Evolutionary conservation across 2,797 vertebrate species (phyloP).

Genomic region (Schizothorax lantsangensis): DNA sequence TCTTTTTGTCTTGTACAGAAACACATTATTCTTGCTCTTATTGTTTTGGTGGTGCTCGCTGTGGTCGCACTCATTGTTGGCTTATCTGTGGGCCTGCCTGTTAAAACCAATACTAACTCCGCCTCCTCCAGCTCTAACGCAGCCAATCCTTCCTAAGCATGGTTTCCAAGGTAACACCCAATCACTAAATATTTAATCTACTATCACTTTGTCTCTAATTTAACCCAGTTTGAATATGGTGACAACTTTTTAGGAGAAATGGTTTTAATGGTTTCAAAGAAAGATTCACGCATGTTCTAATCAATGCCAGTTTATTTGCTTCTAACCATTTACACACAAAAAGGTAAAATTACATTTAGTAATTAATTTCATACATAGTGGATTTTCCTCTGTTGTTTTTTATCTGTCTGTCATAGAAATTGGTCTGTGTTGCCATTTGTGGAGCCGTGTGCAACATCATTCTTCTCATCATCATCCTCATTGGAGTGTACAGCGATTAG

Average conservation of each 20-base stretch:
- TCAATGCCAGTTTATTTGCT: neutral
- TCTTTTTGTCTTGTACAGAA: slow-evolving; percentile 82
- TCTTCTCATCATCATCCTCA: slow-evolving; percentile 84
- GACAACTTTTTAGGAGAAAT: neutral
- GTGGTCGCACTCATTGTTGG: slow-evolving; percentile 89
- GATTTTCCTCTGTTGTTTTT: neutral
- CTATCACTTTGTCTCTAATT: neutral
- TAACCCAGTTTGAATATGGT: neutral
- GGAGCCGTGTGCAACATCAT: slow-evolving; percentile 77
- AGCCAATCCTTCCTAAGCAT: slow-evolving; percentile 53
- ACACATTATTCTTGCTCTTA: slow-evolving; percentile 86
- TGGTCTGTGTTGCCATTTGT: slow-evolving; percentile 82
- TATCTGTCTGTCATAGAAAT: slow-evolving; percentile 77
- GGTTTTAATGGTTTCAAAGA: neutral
- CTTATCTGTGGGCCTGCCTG: slow-evolving; percentile 85
- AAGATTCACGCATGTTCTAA: neutral
- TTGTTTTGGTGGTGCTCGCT: slow-evolving; percentile 82
- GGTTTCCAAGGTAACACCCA: slow-evolving; percentile 68
- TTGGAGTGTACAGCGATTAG: slow-evolving; percentile 64
- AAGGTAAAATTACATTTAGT: neutral
- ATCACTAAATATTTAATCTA: slow-evolving; percentile 18
- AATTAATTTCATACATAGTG: neutral
- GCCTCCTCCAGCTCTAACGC: slow-evolving; percentile 43
- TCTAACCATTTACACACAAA: neutral
- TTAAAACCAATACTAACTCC: slow-evolving; percentile 64